Evolutionary conservation across 2,888 invertebrate species (phyloP).

Genomic region (Pachydiplax longipennis): DNA sequence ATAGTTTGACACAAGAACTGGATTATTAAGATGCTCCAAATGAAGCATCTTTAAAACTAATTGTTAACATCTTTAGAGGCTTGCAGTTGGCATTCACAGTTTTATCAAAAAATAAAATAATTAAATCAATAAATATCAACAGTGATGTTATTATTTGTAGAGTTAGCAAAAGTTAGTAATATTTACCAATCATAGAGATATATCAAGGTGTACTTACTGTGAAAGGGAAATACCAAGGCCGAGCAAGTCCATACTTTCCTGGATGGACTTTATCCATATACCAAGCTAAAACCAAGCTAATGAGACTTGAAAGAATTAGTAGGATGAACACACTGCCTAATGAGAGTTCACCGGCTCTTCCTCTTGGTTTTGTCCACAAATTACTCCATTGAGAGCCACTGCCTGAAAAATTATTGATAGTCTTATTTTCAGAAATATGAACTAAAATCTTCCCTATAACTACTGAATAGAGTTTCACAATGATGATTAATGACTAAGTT

Average conservation of each 20-base stretch:
- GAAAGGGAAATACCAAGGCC: conserved; percentile 63
- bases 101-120: background rate
- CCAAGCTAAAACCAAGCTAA: conserved; percentile 62
- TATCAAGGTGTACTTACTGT: conserved; percentile 55
- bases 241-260: conserved; percentile 64
- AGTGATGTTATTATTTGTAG: too few relatives aligned
- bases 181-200: too few relatives aligned
- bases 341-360: conserved; percentile 8
- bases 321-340: conserved; percentile 47
- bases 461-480: too few relatives aligned
- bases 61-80: too few relatives aligned
- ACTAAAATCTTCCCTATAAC: too few relatives aligned
- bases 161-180: too few relatives aligned
- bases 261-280: conserved; percentile 65
- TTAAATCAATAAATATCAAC: background rate
- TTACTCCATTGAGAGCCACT: conserved; percentile 57
- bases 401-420: conserved; percentile 52
- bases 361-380: conserved; percentile 54
- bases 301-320: conserved; percentile 53
- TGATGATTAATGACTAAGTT: too few relatives aligned
- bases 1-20: too few relatives aligned
- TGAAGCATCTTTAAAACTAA: too few relatives aligned
- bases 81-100: background rate
- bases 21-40: too few relatives aligned
- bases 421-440: too few relatives aligned